Evolutionary conservation across 2,797 vertebrate genomes (phyloP), one percentile per base, ranked within the genome.

Genomic region (Bucorvus abyssinicus): DNA sequence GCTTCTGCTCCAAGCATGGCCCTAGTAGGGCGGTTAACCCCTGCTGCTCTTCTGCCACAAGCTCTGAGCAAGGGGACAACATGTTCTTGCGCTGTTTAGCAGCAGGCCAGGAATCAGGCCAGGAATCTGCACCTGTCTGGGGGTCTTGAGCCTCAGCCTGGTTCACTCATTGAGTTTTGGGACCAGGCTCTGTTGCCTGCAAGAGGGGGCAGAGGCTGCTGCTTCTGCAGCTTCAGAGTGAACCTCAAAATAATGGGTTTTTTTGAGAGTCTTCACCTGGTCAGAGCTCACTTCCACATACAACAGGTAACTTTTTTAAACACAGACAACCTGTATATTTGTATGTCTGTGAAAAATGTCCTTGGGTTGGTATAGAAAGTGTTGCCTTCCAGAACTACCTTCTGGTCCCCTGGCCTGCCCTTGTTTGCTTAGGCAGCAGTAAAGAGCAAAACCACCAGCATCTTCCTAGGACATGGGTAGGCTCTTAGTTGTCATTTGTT

Each of bases 81-180:
- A 7, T 0, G 1, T n/a, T 22, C 26, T 9, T 14, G 44, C 0
- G 0, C 27, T 34, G 30, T 64, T 32, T 10, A 71, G 42, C 63
- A 87, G 50, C 68, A 75, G 45, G 3, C 7, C 70, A 77, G 47
- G 57, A 53, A 40, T 40, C 38, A 40, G 38, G 38, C 38, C 38
- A 40, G 38, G 38, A 40, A 59, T 20, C 55, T 55, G 20, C 45
- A 50, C 29, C 21, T 3, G 0, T 21, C 44, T 56, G 7, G 26
- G 40, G 9, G 16, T 20, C 29, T 11, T n/a, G 29, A 80, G 10
- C 12, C 36, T 47, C 49, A 53, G 44, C 55, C 32, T 10, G 12
- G 12, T 44, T 67, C 27, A 29, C 29, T n/a, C 0, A 1, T 2
- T 30, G 40, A 44, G 10, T 74, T 56, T 67, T 55, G 64, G 68